phyloP scores from a whole-genome alignment of 2,113 vertebrate genomes.

The Globicephala melas region DNA sequence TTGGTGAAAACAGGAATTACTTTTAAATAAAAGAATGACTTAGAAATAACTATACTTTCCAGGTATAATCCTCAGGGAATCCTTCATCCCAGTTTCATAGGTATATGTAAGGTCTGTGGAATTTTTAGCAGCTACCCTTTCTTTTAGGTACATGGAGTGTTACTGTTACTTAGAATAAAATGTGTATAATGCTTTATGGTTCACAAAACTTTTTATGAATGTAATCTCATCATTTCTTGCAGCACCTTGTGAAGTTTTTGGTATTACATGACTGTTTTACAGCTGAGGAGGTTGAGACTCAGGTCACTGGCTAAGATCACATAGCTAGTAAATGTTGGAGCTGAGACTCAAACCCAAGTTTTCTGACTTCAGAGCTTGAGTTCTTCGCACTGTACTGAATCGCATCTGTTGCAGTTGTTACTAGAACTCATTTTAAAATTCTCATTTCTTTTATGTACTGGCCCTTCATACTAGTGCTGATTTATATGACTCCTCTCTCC shows the following conservation, averaged over 20 bases:
- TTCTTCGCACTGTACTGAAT: background rate
- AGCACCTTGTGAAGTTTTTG: background rate
- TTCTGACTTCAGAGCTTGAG: background rate
- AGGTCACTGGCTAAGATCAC: background rate
- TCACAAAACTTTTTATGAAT: background rate
- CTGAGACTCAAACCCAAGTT: background rate
- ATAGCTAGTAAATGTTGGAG: background rate
- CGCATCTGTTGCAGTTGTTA: background rate
- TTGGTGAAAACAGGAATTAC: background rate
- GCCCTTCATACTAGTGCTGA: background rate
- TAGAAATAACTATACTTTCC: conserved; percentile 8
- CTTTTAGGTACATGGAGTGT: background rate
- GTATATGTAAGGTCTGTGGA: background rate
- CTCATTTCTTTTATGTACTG: background rate
- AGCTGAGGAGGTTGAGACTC: background rate
- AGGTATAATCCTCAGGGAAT: background rate
- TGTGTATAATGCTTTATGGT: background rate
- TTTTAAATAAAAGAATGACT: conserved; percentile 27
- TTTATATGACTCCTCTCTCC: background rate
- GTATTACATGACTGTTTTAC: background rate
- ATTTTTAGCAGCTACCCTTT: background rate
- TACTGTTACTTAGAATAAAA: conserved; percentile 12
- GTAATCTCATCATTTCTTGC: background rate
- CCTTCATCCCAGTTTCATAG: background rate
- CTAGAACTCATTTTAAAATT: background rate